phyloP scores from a whole-genome alignment of 2,888 invertebrate genomes.

The Callosobruchus maculatus region DNA sequence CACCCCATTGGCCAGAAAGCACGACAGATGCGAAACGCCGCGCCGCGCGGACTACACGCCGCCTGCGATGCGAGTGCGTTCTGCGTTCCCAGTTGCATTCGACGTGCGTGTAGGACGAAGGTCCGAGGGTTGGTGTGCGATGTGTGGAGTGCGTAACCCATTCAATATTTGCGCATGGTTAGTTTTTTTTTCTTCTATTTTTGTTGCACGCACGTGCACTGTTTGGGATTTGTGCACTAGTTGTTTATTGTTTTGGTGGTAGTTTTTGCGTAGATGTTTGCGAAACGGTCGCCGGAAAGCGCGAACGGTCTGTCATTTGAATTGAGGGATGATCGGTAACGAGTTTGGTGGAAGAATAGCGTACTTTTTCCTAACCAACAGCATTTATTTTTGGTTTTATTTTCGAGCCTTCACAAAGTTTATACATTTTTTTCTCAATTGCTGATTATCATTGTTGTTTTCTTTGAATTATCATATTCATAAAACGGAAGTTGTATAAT shows the following conservation, averaged over 20 bases:
- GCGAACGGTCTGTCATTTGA: background rate
- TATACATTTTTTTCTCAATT: too few species aligned
- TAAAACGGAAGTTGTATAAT: too few species aligned
- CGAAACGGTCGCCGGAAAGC: background rate
- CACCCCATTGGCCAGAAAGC: conserved; percentile 44
- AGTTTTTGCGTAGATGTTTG: background rate
- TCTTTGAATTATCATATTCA: too few species aligned
- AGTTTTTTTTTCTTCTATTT: conserved; percentile 31
- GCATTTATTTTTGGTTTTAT: too few species aligned
- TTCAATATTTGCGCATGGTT: conserved; percentile 48
- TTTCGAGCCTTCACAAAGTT: too few species aligned
- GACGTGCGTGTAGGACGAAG: conserved; percentile 45
- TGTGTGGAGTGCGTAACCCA: conserved; percentile 39
- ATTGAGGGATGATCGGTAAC: conserved; percentile 11
- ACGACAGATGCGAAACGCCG: conserved; percentile 48
- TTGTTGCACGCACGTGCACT: background rate
- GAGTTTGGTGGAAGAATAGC: background rate
- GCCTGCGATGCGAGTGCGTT: conserved; percentile 37
- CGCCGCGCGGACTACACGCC: conserved; percentile 47
- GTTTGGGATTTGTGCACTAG: background rate
- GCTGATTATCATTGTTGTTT: too few species aligned
- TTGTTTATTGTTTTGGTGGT: background rate
- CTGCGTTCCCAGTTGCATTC: conserved; percentile 43
- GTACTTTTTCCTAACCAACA: too few species aligned
- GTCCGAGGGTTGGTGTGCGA: background rate